Evolutionary conservation across 2,888 invertebrate genomes (phyloP), one percentile per base, ranked within the genome.

Genomic region (Didymodactylos carnosus): DNA sequence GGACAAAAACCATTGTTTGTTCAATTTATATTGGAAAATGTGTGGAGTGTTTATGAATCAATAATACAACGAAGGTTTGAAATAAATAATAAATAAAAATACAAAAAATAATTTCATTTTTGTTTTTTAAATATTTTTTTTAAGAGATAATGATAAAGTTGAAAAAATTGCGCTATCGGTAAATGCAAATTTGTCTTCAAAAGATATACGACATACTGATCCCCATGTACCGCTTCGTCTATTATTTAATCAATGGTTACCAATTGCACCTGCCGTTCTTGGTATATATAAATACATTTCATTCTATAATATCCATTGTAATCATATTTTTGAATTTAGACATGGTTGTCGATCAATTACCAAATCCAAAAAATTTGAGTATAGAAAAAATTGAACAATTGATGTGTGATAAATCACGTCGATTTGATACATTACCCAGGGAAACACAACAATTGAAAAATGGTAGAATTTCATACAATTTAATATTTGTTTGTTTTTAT

Each of bases 1-100:
- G 91, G 90, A 0, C 94, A 94, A 81, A 91, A 91, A 79, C 92
- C 94, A 0, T 84, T 97, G 77, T 97, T 95, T 84, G 91, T 92
- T 1, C 91, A 92, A 82, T 87, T 95, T 70, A 88, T 94, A 73
- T 84, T 97, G 76, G 93, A 94, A 79, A 94, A 92, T 79, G 86
- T 97, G 69, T 92, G 93, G 90, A 87, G 89, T 77, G 85, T 94
- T 39, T 95, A 97, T 82, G 91, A 93, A 75, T 89, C 89, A 0
- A 86, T 94, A 74, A 86, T 88, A 5, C 82, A 90, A 84, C 89
- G 77, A 89, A 89, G 79, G 84, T 84, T 78, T 78, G 11, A n/a
- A 29, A 19, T 16, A 41, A 13, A 41, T 41, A 13, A 13, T 46
- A n/a, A n/a, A 46, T 46, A n/a, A n/a, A 46, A 46, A n/a, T 46